phyloP scores from a whole-genome alignment of 2,113 vertebrate genomes.

The Apodemus speciosus region DNA sequence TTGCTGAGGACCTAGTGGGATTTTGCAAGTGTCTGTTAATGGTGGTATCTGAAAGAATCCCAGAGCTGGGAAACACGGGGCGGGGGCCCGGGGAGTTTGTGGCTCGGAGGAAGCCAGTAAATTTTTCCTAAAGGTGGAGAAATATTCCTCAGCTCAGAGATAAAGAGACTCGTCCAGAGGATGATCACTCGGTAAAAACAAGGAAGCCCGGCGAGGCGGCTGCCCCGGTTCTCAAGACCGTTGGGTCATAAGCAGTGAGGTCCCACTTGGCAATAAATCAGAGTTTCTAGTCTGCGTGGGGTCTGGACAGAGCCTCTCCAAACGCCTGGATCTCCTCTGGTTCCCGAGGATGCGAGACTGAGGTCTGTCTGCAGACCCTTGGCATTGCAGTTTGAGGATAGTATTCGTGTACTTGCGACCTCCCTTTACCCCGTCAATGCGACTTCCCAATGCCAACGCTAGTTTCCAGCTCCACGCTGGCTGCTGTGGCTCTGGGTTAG shows the following conservation, averaged over 20 bases:
- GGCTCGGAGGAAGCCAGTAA: not conserved
- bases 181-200: not conserved
- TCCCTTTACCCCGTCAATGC: not conserved
- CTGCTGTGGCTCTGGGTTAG: not conserved
- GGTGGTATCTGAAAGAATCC: not conserved
- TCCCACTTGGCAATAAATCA: not conserved
- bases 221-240: not conserved
- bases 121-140: not conserved
- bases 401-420: not conserved
- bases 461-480: not conserved
- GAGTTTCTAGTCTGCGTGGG: not conserved
- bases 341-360: rapidly evolving
- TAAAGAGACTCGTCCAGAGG: not conserved
- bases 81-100: too few species aligned
- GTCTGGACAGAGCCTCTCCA: not conserved
- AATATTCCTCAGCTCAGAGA: not conserved
- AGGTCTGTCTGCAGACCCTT: not conserved
- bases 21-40: not conserved
- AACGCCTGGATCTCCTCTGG: too few species aligned
- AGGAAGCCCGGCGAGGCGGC: not conserved
- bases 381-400: not conserved
- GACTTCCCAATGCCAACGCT: not conserved
- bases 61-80: not conserved
- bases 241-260: not conserved
- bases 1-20: not conserved